Evolutionary conservation across 2,888 invertebrate species (phyloP), one percentile per base, ranked within the genome.

Genomic region (Hypselothyrea guttata): DNA sequence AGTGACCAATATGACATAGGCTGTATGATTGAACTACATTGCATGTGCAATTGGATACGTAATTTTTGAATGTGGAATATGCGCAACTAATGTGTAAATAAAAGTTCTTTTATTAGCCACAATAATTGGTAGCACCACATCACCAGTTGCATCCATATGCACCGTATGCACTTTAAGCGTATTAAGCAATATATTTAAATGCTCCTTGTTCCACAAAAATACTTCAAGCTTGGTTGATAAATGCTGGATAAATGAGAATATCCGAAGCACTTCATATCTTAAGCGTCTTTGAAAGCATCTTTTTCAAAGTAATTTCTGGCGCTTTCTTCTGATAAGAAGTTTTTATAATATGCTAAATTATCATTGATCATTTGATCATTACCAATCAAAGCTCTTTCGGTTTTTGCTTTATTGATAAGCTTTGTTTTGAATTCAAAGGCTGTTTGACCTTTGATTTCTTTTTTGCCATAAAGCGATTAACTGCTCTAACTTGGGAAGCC

Each of bases 331-430:
- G n/a, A n/a, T n/a, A 0, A 33, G 7, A 22, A 40, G 38, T 13
- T 40, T n/a, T n/a, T n/a, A 28, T 41, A 42, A 41, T 34, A 34
- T 1, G 28, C 22, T n/a, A 16, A 41, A 34, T 48, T 16, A 1
- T 31, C 16, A n/a, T 44, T 11, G 1, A 42, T 7, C 41, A 41
- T 41, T 51, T 51, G 28, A 38, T 22, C 40, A 7, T 40, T 40
- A n/a, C 40, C 40, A 9, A 40, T 7, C 11, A 40, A 18, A 22
- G 18, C 22, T 27, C 27, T 11, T 1, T 27, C 15, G 1, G n/a
- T 40, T 18, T 40, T 40, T 7, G 9, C 4, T 16, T 40, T 7
- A 7, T 18, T 18, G 7, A 18, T 22, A 4, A 40, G 11, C 11
- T 18, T 9, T 27, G 18, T 40, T n/a, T 11, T 9, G n/a, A 22